A percentile compares a stretch with the other conserved stretches of the same genome.
These are phyloP conservation scores for Epinotia demarniana DNA, from an alignment of 2,888 invertebrate species.

Conservation along the genomic window DNA sequence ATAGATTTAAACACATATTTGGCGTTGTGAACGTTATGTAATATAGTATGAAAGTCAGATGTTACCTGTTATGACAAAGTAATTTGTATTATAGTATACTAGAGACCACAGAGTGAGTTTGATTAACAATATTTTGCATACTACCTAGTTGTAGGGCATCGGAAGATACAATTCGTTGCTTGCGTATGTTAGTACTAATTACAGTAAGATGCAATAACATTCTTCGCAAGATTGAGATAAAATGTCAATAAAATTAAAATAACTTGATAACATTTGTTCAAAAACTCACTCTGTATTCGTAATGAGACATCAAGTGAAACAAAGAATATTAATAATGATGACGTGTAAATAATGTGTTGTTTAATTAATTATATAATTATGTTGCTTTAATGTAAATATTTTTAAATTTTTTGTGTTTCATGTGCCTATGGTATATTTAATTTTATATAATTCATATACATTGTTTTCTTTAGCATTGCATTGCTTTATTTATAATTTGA, in stretches of 20 bases:
- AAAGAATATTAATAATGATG: slow-evolving; percentile 66
- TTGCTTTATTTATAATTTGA: slow-evolving; percentile 61
- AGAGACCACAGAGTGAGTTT: slow-evolving; percentile 43
- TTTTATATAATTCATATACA: slow-evolving; percentile 63
- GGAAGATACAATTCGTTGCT: background rate
- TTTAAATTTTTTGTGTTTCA: slow-evolving; percentile 76
- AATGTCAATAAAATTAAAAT: background rate
- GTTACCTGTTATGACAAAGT: slow-evolving; percentile 85
- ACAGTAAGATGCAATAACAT: background rate
- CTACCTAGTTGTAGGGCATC: background rate
- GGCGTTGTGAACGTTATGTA: slow-evolving; percentile 84
- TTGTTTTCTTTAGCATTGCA: slow-evolving; percentile 64
- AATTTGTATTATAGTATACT: slow-evolving; percentile 77
- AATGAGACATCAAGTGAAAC: slow-evolving; percentile 64
- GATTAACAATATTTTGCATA: background rate
- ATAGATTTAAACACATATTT: slow-evolving; percentile 78
- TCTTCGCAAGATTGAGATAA: background rate
- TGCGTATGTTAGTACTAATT: background rate
- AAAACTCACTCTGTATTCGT: slow-evolving; percentile 51
- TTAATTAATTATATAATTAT: slow-evolving; percentile 77
- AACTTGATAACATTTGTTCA: background rate
- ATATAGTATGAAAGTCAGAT: slow-evolving; percentile 83
- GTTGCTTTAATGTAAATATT: slow-evolving; percentile 83
- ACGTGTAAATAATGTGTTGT: slow-evolving; percentile 80
- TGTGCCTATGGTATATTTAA: slow-evolving; percentile 60